phyloP scores from a whole-genome alignment of 1,140 invertebrate genomes.

The Nebria ingens region DNA sequence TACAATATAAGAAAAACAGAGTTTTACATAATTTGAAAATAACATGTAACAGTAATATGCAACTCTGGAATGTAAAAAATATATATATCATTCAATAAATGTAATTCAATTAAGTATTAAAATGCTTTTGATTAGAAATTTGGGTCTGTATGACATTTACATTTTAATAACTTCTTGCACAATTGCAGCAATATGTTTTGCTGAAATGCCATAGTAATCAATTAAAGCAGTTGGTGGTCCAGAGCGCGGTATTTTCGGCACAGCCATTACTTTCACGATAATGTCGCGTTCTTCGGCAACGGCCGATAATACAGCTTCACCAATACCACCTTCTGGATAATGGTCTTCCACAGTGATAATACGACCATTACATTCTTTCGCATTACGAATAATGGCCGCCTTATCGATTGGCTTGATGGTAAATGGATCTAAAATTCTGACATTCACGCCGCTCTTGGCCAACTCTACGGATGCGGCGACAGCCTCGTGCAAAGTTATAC shows the following conservation, averaged over 20 bases:
- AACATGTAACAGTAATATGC: too few species aligned
- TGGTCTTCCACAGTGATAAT: conserved; percentile 96
- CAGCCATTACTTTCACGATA: conserved; percentile 74
- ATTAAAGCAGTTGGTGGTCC: conserved; percentile 77
- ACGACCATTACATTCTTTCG: conserved; percentile 65
- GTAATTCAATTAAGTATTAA: too few species aligned
- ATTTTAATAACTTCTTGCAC: conserved; percentile 51
- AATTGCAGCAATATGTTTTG: conserved; percentile 64
- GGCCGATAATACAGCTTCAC: conserved; percentile 84
- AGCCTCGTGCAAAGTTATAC: conserved; percentile 88
- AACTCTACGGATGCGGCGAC: conserved; percentile 74
- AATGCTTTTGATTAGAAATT: too few species aligned
- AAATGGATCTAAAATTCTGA: conserved; percentile 85
- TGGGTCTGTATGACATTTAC: too few species aligned
- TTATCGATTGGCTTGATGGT: conserved; percentile 93
- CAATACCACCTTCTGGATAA: conserved; percentile 89
- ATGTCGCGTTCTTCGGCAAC: conserved; percentile 62
- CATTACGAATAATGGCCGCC: conserved; percentile 64
- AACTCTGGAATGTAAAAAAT: too few species aligned
- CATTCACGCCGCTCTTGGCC: conserved; percentile 52
- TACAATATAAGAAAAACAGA: too few species aligned
- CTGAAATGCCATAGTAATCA: conserved; percentile 81
- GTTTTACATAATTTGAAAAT: too few species aligned
- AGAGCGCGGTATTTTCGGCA: conserved; percentile 81
- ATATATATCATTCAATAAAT: too few species aligned